Conservation (phyloP, 2,797 vertebrate genomes). For the Sphenodon punctatus region DNA sequence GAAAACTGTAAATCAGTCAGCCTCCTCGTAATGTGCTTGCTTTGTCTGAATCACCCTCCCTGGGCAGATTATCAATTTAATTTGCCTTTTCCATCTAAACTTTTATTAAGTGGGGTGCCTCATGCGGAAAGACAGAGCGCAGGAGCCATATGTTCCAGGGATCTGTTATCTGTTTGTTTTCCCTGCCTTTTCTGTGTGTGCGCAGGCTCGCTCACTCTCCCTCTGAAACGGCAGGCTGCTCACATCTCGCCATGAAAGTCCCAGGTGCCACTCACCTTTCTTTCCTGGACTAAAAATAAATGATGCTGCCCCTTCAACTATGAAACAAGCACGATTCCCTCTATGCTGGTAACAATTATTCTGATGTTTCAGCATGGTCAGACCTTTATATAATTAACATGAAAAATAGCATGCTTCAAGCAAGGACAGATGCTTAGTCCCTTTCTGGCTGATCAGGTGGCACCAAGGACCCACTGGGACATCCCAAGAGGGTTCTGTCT, state of each 20-base stretch:
- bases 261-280: slow-evolving; percentile 28
- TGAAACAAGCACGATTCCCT: neutral
- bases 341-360: slow-evolving; percentile 7
- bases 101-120: slow-evolving; percentile 67
- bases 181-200: slow-evolving; percentile 20
- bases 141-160: slow-evolving; percentile 53
- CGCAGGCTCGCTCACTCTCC: accelerated
- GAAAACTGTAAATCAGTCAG: slow-evolving; percentile 65
- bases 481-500: too few relatives aligned
- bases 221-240: slow-evolving; percentile 25
- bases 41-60: slow-evolving; percentile 67
- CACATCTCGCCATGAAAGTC: slow-evolving; percentile 26
- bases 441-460: neutral
- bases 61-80: slow-evolving; percentile 68
- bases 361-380: neutral
- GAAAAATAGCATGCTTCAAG: slow-evolving; percentile 32
- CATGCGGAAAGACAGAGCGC: slow-evolving; percentile 57
- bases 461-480: accelerated
- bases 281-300: slow-evolving; percentile 32
- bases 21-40: slow-evolving; percentile 53
- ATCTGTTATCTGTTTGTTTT: slow-evolving; percentile 67
- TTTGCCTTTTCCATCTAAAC: slow-evolving; percentile 66
- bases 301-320: neutral
- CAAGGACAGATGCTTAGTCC: neutral
- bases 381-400: slow-evolving; percentile 40